Evolutionary conservation across 2,888 invertebrate species (phyloP).

Genomic region (Atherix ibis): DNA sequence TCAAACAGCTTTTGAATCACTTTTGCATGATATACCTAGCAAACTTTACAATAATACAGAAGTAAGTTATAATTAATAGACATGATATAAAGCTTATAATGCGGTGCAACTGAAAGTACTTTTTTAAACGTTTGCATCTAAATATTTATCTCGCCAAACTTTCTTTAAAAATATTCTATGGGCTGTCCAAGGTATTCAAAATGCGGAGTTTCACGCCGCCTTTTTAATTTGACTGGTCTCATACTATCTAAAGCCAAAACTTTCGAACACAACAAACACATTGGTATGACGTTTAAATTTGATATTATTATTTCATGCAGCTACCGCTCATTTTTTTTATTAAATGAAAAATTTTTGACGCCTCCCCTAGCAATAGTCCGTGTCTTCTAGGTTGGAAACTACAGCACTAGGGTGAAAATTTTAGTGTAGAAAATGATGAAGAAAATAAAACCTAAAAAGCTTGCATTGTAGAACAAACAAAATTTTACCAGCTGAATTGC

Average conservation of each 20-base stretch:
- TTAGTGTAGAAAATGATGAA: too few species aligned
- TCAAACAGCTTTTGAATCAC: slow-evolving; percentile 7
- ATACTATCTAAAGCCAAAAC: slow-evolving; percentile 11
- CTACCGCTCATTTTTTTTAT: too few species aligned
- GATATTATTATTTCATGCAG: too few species aligned
- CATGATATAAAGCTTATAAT: slow-evolving; percentile 1
- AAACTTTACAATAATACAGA: slow-evolving; percentile 4
- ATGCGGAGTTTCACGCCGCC: slow-evolving; percentile 12
- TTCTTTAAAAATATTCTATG: slow-evolving; percentile 11
- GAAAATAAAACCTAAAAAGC: too few species aligned
- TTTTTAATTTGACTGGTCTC: slow-evolving; percentile 11
- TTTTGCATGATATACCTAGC: slow-evolving; percentile 5
- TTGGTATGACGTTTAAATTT: too few species aligned
- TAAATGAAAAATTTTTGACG: too few species aligned
- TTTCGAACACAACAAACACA: slow-evolving; percentile 10
- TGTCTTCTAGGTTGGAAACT: too few species aligned
- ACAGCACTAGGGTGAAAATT: too few species aligned
- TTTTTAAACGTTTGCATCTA: slow-evolving; percentile 7
- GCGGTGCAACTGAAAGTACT: slow-evolving; percentile 3
- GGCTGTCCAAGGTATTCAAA: slow-evolving; percentile 10
- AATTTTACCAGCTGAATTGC: too few species aligned
- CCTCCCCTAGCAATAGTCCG: too few species aligned
- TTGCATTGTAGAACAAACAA: too few species aligned
- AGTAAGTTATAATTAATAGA: slow-evolving; percentile 1
- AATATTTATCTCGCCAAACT: slow-evolving; percentile 10